phyloP scores from a whole-genome alignment of 2,888 invertebrate species.

The Eupithecia subfuscata region DNA sequence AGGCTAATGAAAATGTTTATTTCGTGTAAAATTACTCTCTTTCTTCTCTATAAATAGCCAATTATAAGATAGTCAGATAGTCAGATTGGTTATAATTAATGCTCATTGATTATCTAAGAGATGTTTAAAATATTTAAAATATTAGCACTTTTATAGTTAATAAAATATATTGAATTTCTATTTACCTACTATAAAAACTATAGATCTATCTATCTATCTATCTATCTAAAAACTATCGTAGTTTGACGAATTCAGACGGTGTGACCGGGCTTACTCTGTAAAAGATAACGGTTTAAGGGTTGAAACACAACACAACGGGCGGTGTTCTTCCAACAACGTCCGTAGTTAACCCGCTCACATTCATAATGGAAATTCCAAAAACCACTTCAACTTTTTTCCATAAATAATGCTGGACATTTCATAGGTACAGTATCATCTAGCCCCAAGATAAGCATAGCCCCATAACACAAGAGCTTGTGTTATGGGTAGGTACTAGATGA shows the following conservation, averaged over 20 bases:
- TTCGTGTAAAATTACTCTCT: background rate
- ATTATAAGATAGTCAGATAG: too few species aligned
- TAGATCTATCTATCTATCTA: too few species aligned
- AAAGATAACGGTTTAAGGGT: background rate
- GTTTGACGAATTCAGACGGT: background rate
- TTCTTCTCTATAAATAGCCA: too few species aligned
- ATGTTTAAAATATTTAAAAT: background rate
- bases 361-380: background rate
- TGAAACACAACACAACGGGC: too few species aligned
- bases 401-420: too few species aligned
- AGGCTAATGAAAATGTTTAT: background rate
- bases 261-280: too few species aligned
- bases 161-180: background rate
- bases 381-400: too few species aligned
- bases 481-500: too few species aligned
- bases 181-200: background rate
- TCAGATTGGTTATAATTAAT: background rate
- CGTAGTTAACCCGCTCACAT: background rate
- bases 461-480: too few species aligned
- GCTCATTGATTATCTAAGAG: background rate
- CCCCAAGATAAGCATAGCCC: too few species aligned
- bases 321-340: background rate
- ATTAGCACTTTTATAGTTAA: background rate
- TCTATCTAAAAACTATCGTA: background rate
- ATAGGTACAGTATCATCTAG: too few species aligned